Evolutionary conservation across 2,797 vertebrate genomes (phyloP).

Genomic region (Urophycis tenuis): DNA sequence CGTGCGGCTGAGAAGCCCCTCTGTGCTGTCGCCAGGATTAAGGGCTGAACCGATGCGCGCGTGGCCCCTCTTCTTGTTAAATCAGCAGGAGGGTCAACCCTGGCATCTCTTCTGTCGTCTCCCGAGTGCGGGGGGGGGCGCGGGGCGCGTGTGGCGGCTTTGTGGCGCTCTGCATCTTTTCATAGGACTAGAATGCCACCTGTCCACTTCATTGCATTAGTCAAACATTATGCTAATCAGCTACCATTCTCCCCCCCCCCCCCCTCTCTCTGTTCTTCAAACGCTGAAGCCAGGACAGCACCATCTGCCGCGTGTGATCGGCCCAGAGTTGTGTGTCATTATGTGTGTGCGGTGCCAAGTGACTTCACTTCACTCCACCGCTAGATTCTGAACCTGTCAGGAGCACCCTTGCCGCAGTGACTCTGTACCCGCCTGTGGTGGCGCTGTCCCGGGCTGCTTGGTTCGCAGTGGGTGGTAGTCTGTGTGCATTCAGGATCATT

Average conservation of each 20-base stretch:
- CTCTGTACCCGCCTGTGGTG: too few relatives aligned
- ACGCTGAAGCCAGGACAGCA: neutral
- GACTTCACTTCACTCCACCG: neutral
- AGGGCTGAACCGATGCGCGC: neutral
- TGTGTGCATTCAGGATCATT: neutral
- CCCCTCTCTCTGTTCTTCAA: neutral
- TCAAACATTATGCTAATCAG: constrained; percentile 1
- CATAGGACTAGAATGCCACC: neutral
- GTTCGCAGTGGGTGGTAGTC: neutral
- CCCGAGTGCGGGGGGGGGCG: too few relatives aligned
- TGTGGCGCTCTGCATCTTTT: neutral
- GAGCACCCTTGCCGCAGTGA: too few relatives aligned
- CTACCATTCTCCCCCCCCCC: neutral
- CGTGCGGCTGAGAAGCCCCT: neutral
- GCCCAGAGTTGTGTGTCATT: neutral
- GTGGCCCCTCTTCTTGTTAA: neutral
- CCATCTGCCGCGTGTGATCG: neutral
- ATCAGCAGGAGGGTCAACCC: neutral
- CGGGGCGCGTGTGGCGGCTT: neutral
- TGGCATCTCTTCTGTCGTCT: neutral
- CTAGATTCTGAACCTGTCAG: too few relatives aligned
- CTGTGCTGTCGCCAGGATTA: neutral
- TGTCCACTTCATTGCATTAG: neutral
- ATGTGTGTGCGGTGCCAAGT: neutral
- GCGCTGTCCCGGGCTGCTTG: neutral